These are phyloP conservation scores for Toxotes lorentzi DNA, from an alignment of 2,797 vertebrate genomes.

Conservation along the genomic window DNA sequence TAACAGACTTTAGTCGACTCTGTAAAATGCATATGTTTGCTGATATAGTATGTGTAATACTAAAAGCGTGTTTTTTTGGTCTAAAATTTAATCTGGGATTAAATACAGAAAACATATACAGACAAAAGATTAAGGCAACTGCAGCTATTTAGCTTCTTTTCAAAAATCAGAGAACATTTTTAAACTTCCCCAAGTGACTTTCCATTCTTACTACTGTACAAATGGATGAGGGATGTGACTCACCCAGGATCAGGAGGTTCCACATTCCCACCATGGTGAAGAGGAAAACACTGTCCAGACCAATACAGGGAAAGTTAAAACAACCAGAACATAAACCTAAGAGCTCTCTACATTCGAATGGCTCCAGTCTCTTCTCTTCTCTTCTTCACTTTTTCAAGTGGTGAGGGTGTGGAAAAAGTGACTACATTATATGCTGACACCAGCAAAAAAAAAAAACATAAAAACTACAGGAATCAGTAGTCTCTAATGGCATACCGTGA, in stretches of 20 bases:
- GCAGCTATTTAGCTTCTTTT: background rate
- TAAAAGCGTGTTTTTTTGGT: background rate
- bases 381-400: constrained; percentile 16
- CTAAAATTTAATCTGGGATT: background rate
- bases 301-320: constrained; percentile 16
- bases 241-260: constrained; percentile 72
- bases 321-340: constrained; percentile 10
- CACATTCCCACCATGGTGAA: constrained; percentile 62
- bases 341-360: constrained; percentile 2
- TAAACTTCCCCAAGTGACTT: constrained; percentile 30
- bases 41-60: background rate
- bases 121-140: background rate
- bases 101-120: background rate
- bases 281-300: constrained; percentile 21
- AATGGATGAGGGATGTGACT: constrained; percentile 66
- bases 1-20: background rate
- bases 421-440: background rate
- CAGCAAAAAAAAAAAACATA: constrained; percentile 3
- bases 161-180: background rate
- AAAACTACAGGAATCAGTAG: constrained; percentile 3
- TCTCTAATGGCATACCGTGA: background rate
- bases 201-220: constrained; percentile 24
- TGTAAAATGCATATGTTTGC: background rate
- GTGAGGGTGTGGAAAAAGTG: background rate
- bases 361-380: background rate